Percentiles rank a stretch among this genome's conserved stretches.
phyloP scores from a whole-genome alignment of 2,888 invertebrate species.

The Eustalomyia histrio region DNA sequence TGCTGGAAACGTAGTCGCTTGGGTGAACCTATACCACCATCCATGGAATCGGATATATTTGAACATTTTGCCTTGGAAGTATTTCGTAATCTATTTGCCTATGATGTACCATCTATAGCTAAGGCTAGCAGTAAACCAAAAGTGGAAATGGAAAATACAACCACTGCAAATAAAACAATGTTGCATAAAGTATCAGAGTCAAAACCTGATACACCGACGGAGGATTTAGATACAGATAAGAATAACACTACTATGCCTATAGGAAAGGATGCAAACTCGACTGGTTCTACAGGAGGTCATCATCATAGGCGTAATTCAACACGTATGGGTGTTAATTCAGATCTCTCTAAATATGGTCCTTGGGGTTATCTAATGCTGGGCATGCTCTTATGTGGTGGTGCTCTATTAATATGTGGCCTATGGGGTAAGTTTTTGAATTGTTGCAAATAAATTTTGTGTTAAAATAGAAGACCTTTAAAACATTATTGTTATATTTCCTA shows the following conservation, averaged over 20 bases:
- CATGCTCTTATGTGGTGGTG: constrained; percentile 85
- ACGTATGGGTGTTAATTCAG: constrained; percentile 80
- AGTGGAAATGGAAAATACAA: neutral
- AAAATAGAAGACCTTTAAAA: neutral
- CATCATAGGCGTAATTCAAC: constrained; percentile 75
- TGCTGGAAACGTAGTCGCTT: constrained; percentile 76
- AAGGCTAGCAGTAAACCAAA: constrained; percentile 56
- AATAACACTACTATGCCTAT: constrained; percentile 12
- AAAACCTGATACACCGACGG: constrained; percentile 65
- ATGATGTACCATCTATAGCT: constrained; percentile 72
- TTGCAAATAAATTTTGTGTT: neutral
- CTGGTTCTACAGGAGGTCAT: constrained; percentile 59
- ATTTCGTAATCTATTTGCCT: constrained; percentile 77
- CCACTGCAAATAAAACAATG: constrained; percentile 63
- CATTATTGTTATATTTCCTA: neutral
- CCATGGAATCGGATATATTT: constrained; percentile 75
- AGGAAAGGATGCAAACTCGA: constrained; percentile 41
- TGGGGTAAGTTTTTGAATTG: constrained; percentile 81
- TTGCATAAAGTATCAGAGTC: constrained; percentile 71
- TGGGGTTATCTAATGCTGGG: constrained; percentile 88
- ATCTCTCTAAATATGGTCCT: constrained; percentile 85
- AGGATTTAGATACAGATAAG: neutral
- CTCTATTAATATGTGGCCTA: constrained; percentile 85
- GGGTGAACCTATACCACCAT: constrained; percentile 71
- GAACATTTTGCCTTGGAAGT: constrained; percentile 78